A percentile compares a stretch with the other conserved stretches of the same genome.
phyloP scores from a whole-genome alignment of 2,888 invertebrate species.

The Lottia gigantea region DNA sequence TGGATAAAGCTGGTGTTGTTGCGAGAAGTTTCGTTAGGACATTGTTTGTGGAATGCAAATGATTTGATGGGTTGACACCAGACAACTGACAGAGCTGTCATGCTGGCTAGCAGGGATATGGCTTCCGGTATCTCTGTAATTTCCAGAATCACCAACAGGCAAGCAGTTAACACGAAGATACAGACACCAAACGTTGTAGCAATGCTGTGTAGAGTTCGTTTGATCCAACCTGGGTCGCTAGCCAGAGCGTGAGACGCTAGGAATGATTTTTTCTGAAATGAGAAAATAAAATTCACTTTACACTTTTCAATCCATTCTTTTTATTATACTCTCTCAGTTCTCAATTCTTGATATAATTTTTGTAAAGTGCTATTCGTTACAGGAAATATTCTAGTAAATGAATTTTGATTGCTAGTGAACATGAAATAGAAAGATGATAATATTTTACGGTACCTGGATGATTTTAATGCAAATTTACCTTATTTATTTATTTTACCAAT shows the following conservation, averaged over 20 bases:
- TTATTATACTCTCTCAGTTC: no score
- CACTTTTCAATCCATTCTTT: no score
- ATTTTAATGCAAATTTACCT: no score
- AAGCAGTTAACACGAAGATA: constrained; percentile 27
- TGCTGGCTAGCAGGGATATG: constrained; percentile 31
- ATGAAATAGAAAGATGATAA: no score
- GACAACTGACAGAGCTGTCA: constrained; percentile 34
- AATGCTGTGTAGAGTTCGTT: constrained; percentile 19
- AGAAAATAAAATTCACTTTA: neutral
- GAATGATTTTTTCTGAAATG: constrained; percentile 12
- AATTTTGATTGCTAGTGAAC: no score
- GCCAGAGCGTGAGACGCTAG: constrained; percentile 6
- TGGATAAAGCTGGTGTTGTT: constrained; percentile 34
- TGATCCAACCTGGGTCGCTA: neutral
- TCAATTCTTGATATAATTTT: no score
- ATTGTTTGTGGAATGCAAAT: constrained; percentile 31
- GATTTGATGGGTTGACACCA: constrained; percentile 36
- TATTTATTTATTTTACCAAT: no score
- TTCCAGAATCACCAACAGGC: constrained; percentile 27
- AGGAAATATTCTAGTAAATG: no score
- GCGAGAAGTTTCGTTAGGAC: constrained; percentile 30
- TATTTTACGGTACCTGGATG: no score
- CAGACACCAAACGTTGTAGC: constrained; percentile 22
- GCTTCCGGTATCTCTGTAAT: constrained; percentile 29
- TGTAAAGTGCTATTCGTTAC: no score